Evolutionary conservation across 2,113 vertebrate genomes (phyloP).

Genomic region (Phrynosoma platyrhinos): DNA sequence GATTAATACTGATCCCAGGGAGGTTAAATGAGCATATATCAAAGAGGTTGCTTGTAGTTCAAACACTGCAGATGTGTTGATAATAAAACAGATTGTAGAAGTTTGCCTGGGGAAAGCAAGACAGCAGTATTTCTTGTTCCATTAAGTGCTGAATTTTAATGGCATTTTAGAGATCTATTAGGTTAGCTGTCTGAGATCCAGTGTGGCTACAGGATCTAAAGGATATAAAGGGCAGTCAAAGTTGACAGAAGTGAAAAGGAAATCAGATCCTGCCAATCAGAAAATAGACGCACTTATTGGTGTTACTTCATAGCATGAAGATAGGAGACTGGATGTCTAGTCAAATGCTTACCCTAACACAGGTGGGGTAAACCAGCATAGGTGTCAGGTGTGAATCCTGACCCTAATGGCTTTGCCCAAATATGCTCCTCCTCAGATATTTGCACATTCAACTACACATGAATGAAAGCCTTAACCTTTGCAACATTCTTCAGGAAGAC

Average conservation of each 20-base stretch:
- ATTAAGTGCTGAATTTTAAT: background rate
- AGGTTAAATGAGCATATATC: constrained; percentile 3
- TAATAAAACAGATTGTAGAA: background rate
- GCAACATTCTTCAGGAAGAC: background rate
- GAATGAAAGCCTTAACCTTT: background rate
- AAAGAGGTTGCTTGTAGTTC: background rate
- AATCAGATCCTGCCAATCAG: background rate
- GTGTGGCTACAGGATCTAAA: background rate
- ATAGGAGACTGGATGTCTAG: background rate
- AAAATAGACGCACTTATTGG: background rate
- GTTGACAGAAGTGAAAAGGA: background rate
- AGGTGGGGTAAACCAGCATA: background rate
- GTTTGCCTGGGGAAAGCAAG: constrained; percentile 3
- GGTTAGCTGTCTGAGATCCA: background rate
- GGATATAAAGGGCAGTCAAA: background rate
- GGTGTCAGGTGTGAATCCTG: no score
- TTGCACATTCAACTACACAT: background rate
- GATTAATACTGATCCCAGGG: background rate
- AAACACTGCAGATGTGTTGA: constrained; percentile 6
- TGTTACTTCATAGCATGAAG: background rate
- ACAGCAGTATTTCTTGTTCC: background rate
- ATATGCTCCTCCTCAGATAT: background rate
- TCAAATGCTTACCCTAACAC: background rate
- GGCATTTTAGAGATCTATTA: background rate
- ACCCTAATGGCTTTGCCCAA: no score